These are phyloP conservation scores for Proales similis DNA, from an alignment of 1,140 invertebrate genomes.

Conservation along the genomic window DNA sequence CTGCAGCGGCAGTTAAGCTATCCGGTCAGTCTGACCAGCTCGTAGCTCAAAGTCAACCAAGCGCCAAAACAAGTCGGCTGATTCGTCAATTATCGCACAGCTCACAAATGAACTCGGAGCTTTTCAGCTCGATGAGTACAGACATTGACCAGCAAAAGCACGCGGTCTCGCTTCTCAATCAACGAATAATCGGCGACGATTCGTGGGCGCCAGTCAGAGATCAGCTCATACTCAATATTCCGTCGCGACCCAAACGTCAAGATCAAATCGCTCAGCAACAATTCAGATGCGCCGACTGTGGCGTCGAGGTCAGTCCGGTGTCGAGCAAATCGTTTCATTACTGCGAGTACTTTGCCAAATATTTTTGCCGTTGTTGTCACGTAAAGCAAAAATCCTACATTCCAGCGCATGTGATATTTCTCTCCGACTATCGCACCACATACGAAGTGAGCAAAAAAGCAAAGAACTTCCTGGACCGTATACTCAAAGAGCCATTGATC, in stretches of 20 bases:
- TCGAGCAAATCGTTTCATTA: constrained; percentile 53
- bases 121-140: no score
- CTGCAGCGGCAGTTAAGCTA: no score
- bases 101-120: no score
- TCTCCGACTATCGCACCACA: constrained; percentile 3
- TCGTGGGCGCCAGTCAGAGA: constrained; percentile 32
- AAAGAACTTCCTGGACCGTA: constrained; percentile 12
- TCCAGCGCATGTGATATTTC: constrained; percentile 51
- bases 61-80: no score
- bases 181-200: constrained; percentile 17
- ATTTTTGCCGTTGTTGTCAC: constrained; percentile 81
- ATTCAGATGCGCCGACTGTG: constrained; percentile 31
- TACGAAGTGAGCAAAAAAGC: constrained; percentile 25
- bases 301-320: background rate
- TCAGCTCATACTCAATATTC: constrained; percentile 7
- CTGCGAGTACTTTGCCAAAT: constrained; percentile 76
- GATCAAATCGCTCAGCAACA: constrained; percentile 12
- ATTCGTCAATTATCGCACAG: no score
- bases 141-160: no score
- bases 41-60: no score
- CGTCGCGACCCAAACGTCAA: background rate
- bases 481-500: constrained; percentile 8
- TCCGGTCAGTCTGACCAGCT: no score
- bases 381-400: constrained; percentile 67
- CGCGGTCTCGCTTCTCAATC: no score